A percentile compares a stretch with the other conserved stretches of the same genome.
These are phyloP conservation scores for Catostomus latipinnis DNA, from an alignment of 2,797 vertebrate genomes.

Conservation along the genomic window DNA sequence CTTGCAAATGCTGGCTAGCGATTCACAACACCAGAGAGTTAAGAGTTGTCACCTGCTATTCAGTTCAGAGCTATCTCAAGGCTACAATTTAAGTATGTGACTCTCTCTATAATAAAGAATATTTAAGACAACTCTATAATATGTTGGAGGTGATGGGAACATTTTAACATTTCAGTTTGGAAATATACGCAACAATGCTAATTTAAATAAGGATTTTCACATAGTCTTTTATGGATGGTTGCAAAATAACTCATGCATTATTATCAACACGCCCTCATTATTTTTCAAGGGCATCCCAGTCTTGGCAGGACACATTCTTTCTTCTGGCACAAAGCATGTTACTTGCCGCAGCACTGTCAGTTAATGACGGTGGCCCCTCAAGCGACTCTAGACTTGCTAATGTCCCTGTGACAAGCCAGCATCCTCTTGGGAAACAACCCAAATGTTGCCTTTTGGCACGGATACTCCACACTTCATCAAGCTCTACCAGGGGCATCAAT, in stretches of 20 bases:
- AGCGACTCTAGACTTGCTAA: slow-evolving; percentile 35
- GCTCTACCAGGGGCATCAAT: slow-evolving; percentile 7
- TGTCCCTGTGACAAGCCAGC: slow-evolving; percentile 24
- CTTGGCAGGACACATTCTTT: slow-evolving; percentile 27
- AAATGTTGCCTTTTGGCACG: slow-evolving; percentile 34
- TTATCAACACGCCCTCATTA: slow-evolving; percentile 47
- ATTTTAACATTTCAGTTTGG: slow-evolving; percentile 25
- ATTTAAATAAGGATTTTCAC: too few species aligned
- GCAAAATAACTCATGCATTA: slow-evolving; percentile 9
- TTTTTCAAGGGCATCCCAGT: slow-evolving; percentile 49
- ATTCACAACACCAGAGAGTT: not conserved
- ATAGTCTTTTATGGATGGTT: not conserved
- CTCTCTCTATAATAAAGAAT: slow-evolving; percentile 11
- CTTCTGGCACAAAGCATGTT: slow-evolving; percentile 22
- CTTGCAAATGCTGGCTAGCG: slow-evolving; percentile 38
- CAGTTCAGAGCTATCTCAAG: not conserved
- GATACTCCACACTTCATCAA: slow-evolving; percentile 19
- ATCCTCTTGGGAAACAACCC: slow-evolving; percentile 22
- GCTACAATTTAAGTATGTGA: not conserved
- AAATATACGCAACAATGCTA: too few species aligned
- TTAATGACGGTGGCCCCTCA: slow-evolving; percentile 26
- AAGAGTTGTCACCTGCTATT: too few species aligned
- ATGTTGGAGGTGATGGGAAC: slow-evolving; percentile 39
- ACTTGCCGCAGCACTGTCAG: slow-evolving; percentile 32
- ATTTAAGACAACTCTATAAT: slow-evolving; percentile 40